Conservation (phyloP, 2,888 invertebrate genomes). For the Endotricha flammealis region DNA sequence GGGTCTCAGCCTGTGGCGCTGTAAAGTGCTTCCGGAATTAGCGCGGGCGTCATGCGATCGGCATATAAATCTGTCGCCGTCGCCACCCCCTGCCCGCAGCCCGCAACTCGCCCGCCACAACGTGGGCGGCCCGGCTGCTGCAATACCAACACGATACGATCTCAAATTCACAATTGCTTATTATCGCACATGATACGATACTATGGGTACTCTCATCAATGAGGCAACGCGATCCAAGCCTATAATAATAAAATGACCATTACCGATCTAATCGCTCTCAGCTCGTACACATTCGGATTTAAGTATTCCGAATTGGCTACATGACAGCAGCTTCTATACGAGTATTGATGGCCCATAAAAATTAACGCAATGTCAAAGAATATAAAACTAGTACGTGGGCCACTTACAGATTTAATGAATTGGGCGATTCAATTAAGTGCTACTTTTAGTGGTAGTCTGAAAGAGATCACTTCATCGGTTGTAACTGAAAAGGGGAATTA, state of each 20-base stretch:
- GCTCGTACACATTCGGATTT: constrained; percentile 1
- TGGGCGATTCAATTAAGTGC: constrained; percentile 13
- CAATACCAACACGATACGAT: constrained; percentile 30
- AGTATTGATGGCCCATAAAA: constrained; percentile 4
- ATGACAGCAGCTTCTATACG: constrained; percentile 3
- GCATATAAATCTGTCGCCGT: constrained; percentile 60
- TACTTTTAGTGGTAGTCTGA: constrained; percentile 5
- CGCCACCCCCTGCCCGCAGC: constrained; percentile 29
- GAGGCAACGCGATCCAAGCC: constrained; percentile 1
- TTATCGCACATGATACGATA: too few relatives aligned
- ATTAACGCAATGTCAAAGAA: constrained; percentile 3
- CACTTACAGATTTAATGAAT: constrained; percentile 10
- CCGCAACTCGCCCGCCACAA: constrained; percentile 22
- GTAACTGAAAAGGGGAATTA: too few relatives aligned
- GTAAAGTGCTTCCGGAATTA: constrained; percentile 52
- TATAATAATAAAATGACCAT: constrained; percentile 2
- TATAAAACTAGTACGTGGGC: constrained; percentile 1
- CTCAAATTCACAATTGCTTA: too few relatives aligned
- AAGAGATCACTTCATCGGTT: neutral
- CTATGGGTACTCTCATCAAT: neutral
- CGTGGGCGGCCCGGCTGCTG: constrained; percentile 31
- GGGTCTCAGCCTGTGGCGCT: constrained; percentile 30
- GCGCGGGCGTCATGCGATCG: constrained; percentile 53
- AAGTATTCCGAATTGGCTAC: constrained; percentile 2
- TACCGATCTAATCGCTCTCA: too few relatives aligned